Base-by-base conservation (phyloP, 2,113 vertebrate genomes). In the Campylorhamphus procurvoides region DNA sequence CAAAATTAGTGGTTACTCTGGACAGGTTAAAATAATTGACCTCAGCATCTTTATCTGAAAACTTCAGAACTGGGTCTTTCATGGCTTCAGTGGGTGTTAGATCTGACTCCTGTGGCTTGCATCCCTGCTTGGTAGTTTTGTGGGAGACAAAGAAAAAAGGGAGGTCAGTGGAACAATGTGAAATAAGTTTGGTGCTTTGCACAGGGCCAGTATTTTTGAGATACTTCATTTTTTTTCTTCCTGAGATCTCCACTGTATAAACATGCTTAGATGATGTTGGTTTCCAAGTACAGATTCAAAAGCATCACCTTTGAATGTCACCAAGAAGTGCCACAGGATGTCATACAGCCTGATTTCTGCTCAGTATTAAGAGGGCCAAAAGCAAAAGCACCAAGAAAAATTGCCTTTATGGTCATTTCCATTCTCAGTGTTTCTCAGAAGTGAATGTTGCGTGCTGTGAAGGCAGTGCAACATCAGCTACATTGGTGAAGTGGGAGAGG, bases 401-500 rank as follows among this genome's bases (percentile, higher is more conserved):
- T 49, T 62, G 80, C 40, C 49, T 72, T 89, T 47, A 59, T 71
- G 35, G 39, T 63, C 35, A n/a, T 88, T 92, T 77, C 82, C 27
- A 49, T 94, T 86, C 31, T 74, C 60, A 37, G 0, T 93, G 56
- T 90, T 91, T 92, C 80, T 93, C 88, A 63, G 12, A 88, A 86
- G 24, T 77, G 52, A 90, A 60, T 50, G n/a, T 44, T 64, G 68
- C 0, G 0, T 86, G 33, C 59, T 76, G 18, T 73, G 96, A 67
- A 80, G 80, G 37, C 29, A 88, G 27, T 67, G 68, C 75, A 94
- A 39, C 31, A 67, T 80, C 55, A 84, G 49, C 73, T 52, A 9
- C 35, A 33, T 37, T 72, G 60, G 33, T 77, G 53, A 80, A 93
- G 72, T 50, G 44, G 78, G 25, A 92, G 52, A 92, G 83, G 87